A percentile compares a stretch with the other conserved stretches of the same genome.
Evolutionary conservation across 2,113 vertebrate genomes (phyloP).

Genomic region (Andinoacara biseriatus): DNA sequence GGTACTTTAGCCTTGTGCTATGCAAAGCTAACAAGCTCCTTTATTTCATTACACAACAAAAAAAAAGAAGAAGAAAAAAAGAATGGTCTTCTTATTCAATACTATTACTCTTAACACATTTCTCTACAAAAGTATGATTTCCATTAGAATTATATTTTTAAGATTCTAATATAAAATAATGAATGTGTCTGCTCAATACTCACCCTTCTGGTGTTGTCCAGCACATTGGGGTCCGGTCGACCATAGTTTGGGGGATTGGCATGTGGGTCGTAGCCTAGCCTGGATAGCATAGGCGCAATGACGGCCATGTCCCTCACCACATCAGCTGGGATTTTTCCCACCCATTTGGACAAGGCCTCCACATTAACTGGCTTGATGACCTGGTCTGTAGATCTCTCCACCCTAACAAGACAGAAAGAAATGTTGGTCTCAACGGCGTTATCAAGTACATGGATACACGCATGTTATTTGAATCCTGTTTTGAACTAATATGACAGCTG

Average conservation of each 20-base stretch:
- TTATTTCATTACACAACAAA: too few species aligned
- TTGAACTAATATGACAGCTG: background rate
- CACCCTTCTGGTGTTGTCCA: conserved; percentile 97
- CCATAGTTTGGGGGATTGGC: conserved; percentile 97
- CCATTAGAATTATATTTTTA: background rate
- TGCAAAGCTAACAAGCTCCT: background rate
- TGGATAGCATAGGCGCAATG: conserved; percentile 94
- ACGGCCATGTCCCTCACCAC: conserved; percentile 93
- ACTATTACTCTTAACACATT: background rate
- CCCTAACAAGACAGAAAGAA: conserved; percentile 74
- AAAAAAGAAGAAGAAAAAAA: too few species aligned
- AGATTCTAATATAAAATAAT: background rate
- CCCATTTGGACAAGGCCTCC: conserved; percentile 96
- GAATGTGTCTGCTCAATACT: conserved; percentile 51
- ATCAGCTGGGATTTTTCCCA: conserved; percentile 93
- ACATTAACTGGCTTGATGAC: conserved; percentile 97
- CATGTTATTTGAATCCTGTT: background rate
- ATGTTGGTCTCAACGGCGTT: background rate
- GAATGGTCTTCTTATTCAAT: background rate
- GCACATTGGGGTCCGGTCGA: conserved; percentile 90
- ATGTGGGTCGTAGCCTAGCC: conserved; percentile 93
- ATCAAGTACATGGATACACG: rapidly evolving
- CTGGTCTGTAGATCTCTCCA: conserved; percentile 97
- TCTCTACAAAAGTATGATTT: background rate
- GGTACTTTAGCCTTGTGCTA: background rate